These are phyloP conservation scores for Halcyon chelicuti DNA, from an alignment of 2,797 vertebrate genomes.

Conservation along the genomic window DNA sequence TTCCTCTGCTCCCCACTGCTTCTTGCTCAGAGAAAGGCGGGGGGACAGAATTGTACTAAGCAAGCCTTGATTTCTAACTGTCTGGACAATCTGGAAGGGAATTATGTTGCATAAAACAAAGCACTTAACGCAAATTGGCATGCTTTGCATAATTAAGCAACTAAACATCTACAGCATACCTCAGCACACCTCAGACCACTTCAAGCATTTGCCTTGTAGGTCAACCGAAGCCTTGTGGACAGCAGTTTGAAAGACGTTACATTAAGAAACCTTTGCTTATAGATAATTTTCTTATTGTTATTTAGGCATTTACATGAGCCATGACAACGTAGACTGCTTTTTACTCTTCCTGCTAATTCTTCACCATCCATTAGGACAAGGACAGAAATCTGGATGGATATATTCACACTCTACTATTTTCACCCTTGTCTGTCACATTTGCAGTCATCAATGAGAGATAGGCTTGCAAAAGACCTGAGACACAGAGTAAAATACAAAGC, in stretches of 20 bases:
- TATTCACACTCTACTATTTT: not conserved
- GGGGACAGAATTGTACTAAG: not conserved
- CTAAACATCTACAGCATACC: not conserved
- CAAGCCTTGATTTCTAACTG: not conserved
- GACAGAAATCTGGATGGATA: not conserved
- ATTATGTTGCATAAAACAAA: not conserved
- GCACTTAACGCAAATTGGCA: slow-evolving; percentile 5
- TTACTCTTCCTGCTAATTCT: not conserved
- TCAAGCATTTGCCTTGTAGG: not conserved
- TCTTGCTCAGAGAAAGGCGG: not conserved
- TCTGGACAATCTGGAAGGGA: slow-evolving; percentile 1
- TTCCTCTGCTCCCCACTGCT: not conserved
- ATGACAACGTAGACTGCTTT: not conserved
- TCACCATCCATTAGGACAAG: not conserved
- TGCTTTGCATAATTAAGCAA: slow-evolving; percentile 15
- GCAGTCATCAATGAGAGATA: not conserved
- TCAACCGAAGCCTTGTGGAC: not conserved
- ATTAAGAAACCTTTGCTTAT: not conserved
- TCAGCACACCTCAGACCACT: slow-evolving; percentile 23
- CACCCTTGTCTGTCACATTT: not conserved
- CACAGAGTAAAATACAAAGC: not conserved
- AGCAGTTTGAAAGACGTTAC: not conserved
- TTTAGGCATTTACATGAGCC: not conserved
- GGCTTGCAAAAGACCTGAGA: not conserved
- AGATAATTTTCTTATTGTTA: not conserved